Evolutionary conservation across 2,888 invertebrate species (phyloP), one percentile per base, ranked within the genome.

Genomic region (Tenthredo notha): DNA sequence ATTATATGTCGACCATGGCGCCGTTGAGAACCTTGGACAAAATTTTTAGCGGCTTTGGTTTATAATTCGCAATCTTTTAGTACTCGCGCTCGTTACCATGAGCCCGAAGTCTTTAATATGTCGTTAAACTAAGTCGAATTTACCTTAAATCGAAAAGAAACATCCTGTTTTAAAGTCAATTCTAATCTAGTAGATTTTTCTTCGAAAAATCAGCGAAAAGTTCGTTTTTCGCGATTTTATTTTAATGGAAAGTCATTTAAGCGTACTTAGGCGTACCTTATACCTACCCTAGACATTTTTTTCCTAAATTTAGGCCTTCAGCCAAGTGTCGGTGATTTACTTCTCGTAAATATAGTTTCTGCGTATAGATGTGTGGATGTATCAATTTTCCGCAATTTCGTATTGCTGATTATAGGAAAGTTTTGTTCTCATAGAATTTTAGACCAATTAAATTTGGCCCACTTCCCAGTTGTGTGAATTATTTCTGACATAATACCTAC

Each of bases 391-490:
- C 4, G 50, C 5, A 50, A 18, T 0, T 18, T 18, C 5, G 5
- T 4, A 50, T 54, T 54, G 7, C 7, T 10, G 25, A 25, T 25
- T 21, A 25, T 25, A 61, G 61, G 43, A 40, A 74, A 74, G 74
- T 74, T 67, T 67, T 33, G 33, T 12, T 33, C 67, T 33, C 10
- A 33, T 5, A 25, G 33, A 33, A 67, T 67, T 67, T 29, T 33
- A 33, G 67, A 33, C 67, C 18, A 33, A 67, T 67, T 67, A 33
- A 33, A 67, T 33, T 74, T 74, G 72, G 40, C 72, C 43, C 43
- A 72, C 21, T 29, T 50, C 25, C 47, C 77, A 37, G 18, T 25
- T 54, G 18, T 18, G 15, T n/a, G n/a, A 54, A 50, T 50, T 50
- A 50, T 54, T 29, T 77, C 29, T 25, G 47, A 50, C 29, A 54